Base-by-base conservation (phyloP, 2,797 vertebrate species). In the Pitangus sulphuratus region DNA sequence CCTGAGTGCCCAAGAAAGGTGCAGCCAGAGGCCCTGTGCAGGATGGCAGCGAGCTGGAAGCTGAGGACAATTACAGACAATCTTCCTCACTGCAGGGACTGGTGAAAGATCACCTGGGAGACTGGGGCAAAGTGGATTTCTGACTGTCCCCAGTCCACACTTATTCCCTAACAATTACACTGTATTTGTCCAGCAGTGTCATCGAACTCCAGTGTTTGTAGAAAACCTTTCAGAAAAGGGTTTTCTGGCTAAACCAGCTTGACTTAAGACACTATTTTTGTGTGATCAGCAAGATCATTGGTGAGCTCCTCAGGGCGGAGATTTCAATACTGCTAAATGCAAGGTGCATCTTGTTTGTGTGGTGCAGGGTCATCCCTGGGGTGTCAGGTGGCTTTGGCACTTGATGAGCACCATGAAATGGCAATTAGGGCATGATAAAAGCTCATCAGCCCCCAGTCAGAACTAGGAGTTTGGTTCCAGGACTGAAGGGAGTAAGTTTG, bases 1-100 rank as follows among this genome's bases (percentile, higher is more conserved):
- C 42, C 51, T 1, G 21, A 56, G 31, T 1, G 17, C 8, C 40
- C 26, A 2, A 18, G 12, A 2, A 16, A 35, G 1, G 1, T 5
- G 37, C 25, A 3, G 33, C 22, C 14, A 18, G 65, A 25, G 11
- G 44, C 58, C 37, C 61, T 9, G 30, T 11, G 68, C 33, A 64
- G 68, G 25, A 31, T 54, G 51, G 25, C 57, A 44, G 3, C 22
- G 37, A 71, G 20, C 84, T 83, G 65, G 16, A 35, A 78, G 57
- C 25, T 22, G 25, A 60, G 57, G n/a, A 17, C 0, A 0, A 5
- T n/a, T 47, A 33, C 44, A 80, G 68, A 53, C 57, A 61, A 5
- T 20, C 37, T 30, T 40, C 58, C 4, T 12, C 3, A 3, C 33
- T 47, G 26, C 19, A 71, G 64, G 35, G 40, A 37, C 40, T 35